These are phyloP conservation scores for Triplophysa yarkandensis DNA, from an alignment of 2,797 vertebrate species.

Conservation along the genomic window DNA sequence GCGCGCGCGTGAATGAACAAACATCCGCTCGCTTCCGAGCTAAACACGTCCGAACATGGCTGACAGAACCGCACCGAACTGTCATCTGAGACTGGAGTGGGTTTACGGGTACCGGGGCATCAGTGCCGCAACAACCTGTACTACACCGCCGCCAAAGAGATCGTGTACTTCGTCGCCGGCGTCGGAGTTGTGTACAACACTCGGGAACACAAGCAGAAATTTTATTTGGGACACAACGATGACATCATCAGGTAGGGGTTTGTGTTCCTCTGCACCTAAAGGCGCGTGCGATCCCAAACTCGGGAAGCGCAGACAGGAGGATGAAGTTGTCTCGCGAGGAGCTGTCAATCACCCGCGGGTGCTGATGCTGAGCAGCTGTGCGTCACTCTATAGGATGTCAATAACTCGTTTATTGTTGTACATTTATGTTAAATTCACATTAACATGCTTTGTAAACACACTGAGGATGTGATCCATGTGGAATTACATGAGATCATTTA, in stretches of 20 bases:
- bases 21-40: slow-evolving; percentile 59
- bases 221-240: slow-evolving; percentile 98
- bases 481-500: neutral
- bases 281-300: neutral
- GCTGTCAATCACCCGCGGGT: slow-evolving; percentile 31
- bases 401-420: too few species aligned
- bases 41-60: slow-evolving; percentile 81
- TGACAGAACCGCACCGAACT: slow-evolving; percentile 94
- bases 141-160: slow-evolving; percentile 97
- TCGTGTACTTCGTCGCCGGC: slow-evolving; percentile 97
- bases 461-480: too few species aligned
- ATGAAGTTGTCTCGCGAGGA: slow-evolving; percentile 8
- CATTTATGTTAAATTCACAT: too few species aligned
- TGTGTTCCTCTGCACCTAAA: too few species aligned
- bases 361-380: slow-evolving; percentile 21
- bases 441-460: too few species aligned
- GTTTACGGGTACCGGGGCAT: slow-evolving; percentile 98
- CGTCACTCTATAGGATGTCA: too few species aligned
- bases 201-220: slow-evolving; percentile 98
- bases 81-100: slow-evolving; percentile 98
- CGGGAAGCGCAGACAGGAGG: neutral
- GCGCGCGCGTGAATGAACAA: slow-evolving; percentile 74
- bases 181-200: slow-evolving; percentile 98
- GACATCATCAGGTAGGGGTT: slow-evolving; percentile 95
- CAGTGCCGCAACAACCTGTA: slow-evolving; percentile 99